Base-by-base conservation (phyloP, 1,140 invertebrate species). In the Zeugodacus cucurbitae region DNA sequence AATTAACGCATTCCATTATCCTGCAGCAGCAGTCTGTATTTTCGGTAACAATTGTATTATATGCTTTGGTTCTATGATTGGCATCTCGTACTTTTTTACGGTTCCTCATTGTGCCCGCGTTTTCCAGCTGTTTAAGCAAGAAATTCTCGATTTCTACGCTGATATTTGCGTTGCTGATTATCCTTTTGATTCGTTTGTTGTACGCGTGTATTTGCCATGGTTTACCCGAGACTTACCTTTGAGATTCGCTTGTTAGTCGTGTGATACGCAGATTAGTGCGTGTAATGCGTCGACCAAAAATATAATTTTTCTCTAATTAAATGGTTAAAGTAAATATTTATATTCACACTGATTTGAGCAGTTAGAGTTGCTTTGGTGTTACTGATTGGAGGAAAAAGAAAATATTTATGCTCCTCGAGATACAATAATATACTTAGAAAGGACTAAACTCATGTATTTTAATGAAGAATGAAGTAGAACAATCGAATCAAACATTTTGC, bases 61-160 rank as follows among this genome's bases (percentile, higher is more conserved):
- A 3, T 8, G 8, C 10, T 0, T 44, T 4, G 11, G 17, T 32
- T 74, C 34, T n/a, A 10, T 74, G 22, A 37, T 74, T 41, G 22
- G 67, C n/a, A 8, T 74, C 0, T 74, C 62, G 11, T 74, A 37
- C 20, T 74, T 74, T 32, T 74, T 82, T 82, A 82, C 41, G 44
- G 34, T 7, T 48, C 7, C 41, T 10, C 74, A 48, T 82, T 82
- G 48, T 86, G 57, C 34, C 7, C 17, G 34, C 20, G 29, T 87
- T 58, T 87, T 87, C 87, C 87, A 87, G 87, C 32, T 87, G 87
- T 87, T 87, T 64, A 87, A 67, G 32, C 87, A 87, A 87, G 87
- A 87, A 87, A 87, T 64, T 82, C 48, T 54, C 87, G 86, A 87
- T 87, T 87, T 87, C 62, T 70, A 67, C 62, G 87, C 87, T 87